Evolutionary conservation across 2,113 vertebrate genomes (phyloP), one percentile per base, ranked within the genome.

Genomic region (Cinclus mexicanus): DNA sequence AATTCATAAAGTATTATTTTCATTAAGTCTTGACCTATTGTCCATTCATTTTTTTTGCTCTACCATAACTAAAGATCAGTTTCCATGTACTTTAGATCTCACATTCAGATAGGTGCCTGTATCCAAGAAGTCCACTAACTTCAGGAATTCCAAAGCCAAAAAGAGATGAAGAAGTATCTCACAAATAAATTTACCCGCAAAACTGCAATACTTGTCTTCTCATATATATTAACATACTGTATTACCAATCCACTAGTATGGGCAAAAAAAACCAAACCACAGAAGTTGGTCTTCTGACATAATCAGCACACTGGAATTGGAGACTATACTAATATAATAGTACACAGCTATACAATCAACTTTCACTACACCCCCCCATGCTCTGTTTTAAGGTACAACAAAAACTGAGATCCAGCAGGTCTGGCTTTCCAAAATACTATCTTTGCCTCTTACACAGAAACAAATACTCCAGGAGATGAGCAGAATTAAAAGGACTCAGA

Each of bases 251-350:
- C 13, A 74, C 8, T 24, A 75, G 33, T 1, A 4, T 4, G 26
- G 11, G 0, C 6, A 14, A 39, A 44, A 39, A 52, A 19, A 1
- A 0, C 1, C 5, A 37, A 37, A 37, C 7, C 9, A 26, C 11
- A 50, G 16, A 72, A 59, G 17, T 29, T 6, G 2, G 10, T 25
- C 25, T 67, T 69, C 56, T 67, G 39, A 72, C 25, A 49, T 26
- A 59, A 68, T 35, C 47, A 39, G 29, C 23, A 69, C 57, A 67
- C 10, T 37, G 57, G 53, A 75, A 79, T 2, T 55, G 19, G 26
- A 68, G n/a, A 50, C 9, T 10, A 64, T 4, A 39, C 19, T 29
- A 49, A 70, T 71, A 33, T 44, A 85, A 41, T 1, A 71, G 5
- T 1, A 15, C 49, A 47, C 22, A 77, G 49, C 33, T 78, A 33